Conservation (phyloP, 2,888 invertebrate species). For the Sphinx pinastri region DNA sequence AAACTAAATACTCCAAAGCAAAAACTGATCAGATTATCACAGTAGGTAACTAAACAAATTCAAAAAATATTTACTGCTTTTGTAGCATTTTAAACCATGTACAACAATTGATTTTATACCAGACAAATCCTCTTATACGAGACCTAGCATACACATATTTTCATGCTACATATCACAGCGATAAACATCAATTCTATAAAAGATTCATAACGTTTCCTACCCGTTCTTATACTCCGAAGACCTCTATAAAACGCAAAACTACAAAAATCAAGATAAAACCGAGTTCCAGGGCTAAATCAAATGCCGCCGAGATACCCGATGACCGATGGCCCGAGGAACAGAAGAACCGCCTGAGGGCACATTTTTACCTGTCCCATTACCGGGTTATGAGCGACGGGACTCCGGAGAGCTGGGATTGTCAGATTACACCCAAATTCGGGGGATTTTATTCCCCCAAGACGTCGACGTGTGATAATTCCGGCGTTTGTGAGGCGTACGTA, state of each 20-base stretch:
- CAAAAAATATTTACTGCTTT: too few relatives aligned
- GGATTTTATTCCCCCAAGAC: neutral
- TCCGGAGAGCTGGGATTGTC: slow-evolving; percentile 32
- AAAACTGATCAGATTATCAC: too few relatives aligned
- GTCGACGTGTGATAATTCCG: slow-evolving; percentile 10
- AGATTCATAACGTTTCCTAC: neutral
- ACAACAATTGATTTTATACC: too few relatives aligned
- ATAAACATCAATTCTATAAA: neutral
- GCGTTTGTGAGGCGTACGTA: neutral
- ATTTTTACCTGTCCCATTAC: slow-evolving; percentile 42
- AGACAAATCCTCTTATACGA: too few relatives aligned
- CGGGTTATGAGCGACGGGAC: slow-evolving; percentile 37
- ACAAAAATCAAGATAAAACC: slow-evolving; percentile 14
- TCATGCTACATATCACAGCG: too few relatives aligned
- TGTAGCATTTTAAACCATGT: too few relatives aligned
- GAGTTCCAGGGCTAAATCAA: slow-evolving; percentile 9
- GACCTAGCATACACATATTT: too few relatives aligned
- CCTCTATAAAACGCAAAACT: neutral
- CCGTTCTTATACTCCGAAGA: neutral
- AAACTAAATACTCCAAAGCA: too few relatives aligned
- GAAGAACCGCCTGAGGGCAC: slow-evolving; percentile 29
- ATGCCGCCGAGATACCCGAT: slow-evolving; percentile 16
- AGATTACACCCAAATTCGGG: slow-evolving; percentile 20
- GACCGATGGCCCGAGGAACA: slow-evolving; percentile 25
- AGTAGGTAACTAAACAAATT: too few relatives aligned